These are phyloP conservation scores for Nemotelus pantherinus DNA, from an alignment of 2,888 invertebrate genomes.

Conservation along the genomic window DNA sequence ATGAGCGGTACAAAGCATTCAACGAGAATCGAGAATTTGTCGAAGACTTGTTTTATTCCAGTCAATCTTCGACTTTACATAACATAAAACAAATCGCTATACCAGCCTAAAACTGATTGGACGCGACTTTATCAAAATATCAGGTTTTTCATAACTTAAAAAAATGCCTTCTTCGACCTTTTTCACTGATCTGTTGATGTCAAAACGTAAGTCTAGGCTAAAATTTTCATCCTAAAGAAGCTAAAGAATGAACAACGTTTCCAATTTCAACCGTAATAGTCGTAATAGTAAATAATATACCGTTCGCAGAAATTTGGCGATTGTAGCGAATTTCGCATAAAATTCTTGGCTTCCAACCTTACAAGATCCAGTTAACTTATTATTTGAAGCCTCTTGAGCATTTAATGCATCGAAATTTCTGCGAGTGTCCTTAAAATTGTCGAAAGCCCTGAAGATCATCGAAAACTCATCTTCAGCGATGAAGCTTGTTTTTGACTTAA, in stretches of 20 bases:
- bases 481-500: no score
- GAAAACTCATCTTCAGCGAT: no score
- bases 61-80: no score
- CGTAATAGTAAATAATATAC: no score
- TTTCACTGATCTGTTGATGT: not conserved
- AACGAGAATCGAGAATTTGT: no score
- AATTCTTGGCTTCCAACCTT: slow-evolving; percentile 1
- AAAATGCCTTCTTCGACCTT: not conserved
- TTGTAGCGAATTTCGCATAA: not conserved
- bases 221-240: slow-evolving; percentile 9
- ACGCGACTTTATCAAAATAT: not conserved
- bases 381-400: not conserved
- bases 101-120: no score
- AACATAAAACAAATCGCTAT: no score
- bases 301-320: not conserved
- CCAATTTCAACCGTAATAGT: not conserved
- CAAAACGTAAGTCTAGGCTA: slow-evolving; percentile 4
- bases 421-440: not conserved
- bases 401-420: not conserved
- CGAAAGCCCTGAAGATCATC: no score
- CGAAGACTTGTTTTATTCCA: no score
- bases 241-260: slow-evolving; percentile 24
- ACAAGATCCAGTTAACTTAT: slow-evolving; percentile 2
- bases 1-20: no score
- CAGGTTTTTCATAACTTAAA: not conserved